Evolutionary conservation across 2,888 invertebrate genomes (phyloP).

Genomic region (Drosophila tripunctata): DNA sequence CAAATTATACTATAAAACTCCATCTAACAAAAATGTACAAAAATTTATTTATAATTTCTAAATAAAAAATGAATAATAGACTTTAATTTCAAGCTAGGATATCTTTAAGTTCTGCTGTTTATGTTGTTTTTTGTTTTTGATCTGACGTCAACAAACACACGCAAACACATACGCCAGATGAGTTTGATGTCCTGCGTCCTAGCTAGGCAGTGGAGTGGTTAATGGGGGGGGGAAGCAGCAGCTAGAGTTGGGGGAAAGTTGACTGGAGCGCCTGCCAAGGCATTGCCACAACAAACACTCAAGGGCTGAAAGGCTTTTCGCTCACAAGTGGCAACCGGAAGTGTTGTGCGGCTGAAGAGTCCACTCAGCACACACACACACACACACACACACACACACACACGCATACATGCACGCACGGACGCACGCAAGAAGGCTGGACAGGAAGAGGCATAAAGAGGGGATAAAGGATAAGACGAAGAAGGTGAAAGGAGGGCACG

Average conservation of each 20-base stretch:
- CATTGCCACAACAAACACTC: constrained; percentile 73
- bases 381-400: constrained; percentile 17
- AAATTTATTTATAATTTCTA: no score
- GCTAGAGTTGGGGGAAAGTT: neutral
- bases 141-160: constrained; percentile 8
- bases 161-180: neutral
- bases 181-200: constrained; percentile 20
- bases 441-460: neutral
- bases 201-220: constrained; percentile 1
- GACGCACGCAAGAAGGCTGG: constrained; percentile 25
- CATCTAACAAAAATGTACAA: no score
- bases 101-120: neutral
- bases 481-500: neutral
- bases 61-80: no score
- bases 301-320: constrained; percentile 77
- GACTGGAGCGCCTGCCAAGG: constrained; percentile 47
- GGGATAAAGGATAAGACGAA: no score
- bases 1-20: no score
- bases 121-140: neutral
- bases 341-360: constrained; percentile 77
- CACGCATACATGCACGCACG: constrained; percentile 11
- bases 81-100: neutral
- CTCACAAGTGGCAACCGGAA: constrained; percentile 77
- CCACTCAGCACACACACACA: constrained; percentile 62
- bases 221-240: neutral